Conservation (phyloP, 2,113 vertebrate genomes). For the Desmodus rotundus region DNA sequence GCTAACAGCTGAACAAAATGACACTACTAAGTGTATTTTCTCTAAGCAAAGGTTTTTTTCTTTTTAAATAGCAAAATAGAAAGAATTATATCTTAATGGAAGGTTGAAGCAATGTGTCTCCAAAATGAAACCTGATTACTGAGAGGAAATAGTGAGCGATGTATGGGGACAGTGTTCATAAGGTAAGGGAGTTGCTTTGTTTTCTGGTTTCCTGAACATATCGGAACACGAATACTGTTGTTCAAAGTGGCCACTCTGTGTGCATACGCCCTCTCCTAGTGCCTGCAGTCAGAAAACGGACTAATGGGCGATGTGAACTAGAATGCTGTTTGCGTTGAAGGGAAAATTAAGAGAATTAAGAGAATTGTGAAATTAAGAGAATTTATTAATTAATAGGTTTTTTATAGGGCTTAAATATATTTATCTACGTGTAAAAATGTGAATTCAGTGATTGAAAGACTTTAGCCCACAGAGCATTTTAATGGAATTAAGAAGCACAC, state of each 20-base stretch:
- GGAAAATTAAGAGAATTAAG: too few relatives aligned
- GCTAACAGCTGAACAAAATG: not conserved
- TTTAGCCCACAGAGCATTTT: not conserved
- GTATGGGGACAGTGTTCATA: accelerated
- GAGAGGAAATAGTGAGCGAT: not conserved
- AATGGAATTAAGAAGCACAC: not conserved
- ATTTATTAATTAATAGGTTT: not conserved
- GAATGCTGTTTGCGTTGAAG: not conserved
- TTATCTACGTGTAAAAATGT: not conserved
- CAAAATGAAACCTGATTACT: not conserved
- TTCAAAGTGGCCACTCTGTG: not conserved
- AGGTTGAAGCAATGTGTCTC: not conserved
- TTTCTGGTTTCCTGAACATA: not conserved
- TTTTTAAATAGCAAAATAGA: not conserved
- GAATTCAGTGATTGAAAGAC: not conserved
- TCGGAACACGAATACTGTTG: not conserved
- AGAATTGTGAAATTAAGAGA: not conserved
- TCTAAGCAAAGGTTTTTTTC: not conserved
- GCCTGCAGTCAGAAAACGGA: not conserved
- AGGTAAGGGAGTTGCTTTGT: not conserved
- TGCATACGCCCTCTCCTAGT: not conserved
- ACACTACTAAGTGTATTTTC: not conserved
- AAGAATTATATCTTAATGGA: not conserved
- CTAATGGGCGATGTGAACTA: not conserved
- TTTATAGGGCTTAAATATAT: not conserved